Base-by-base conservation (phyloP, 2,113 vertebrate genomes). In the Rhineura floridana region DNA sequence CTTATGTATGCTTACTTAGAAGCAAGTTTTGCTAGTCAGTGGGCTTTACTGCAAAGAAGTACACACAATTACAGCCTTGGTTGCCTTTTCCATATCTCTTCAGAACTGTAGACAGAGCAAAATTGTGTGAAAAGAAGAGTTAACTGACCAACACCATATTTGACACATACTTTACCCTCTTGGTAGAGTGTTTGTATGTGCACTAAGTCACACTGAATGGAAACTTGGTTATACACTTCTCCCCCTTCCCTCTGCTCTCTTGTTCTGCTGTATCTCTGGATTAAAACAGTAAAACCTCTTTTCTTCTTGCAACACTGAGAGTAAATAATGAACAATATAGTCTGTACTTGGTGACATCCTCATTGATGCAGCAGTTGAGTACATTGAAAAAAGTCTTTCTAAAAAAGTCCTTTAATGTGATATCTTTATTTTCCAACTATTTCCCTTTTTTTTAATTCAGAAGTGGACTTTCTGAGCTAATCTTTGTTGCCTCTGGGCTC, bases 171-270 rank as follows among this genome's bases (percentile, higher is more conserved):
- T n/a, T n/a, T 30, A 65, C 25, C 28, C 63, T 65, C 63, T 65
- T 65, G 36, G 19, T 21, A 42, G 39, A 25, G 39, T 25, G 7
- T n/a, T 44, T 78, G 9, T 30, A 12, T 50, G 76, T 28, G 6
- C 30, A 50, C 28, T 4, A 72, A 72, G 42, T 39, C n/a, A 39
- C 21, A 13, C 30, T 33, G 88, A 87, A 81, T 63, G 70, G 46
- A 87, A 94, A 90, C 15, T 89, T 91, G 83, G 78, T 88, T 89
- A 80, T 79, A 92, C 73, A 59, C 82, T 81, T 90, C 76, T 88
- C 0, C 65, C 89, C 8, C 19, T 83, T 78, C 28, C n/a, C n/a
- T n/a, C n/a, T n/a, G 1, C 25, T 92, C 67, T 70, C 65, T 33
- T 84, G 84, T 90, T 70, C 62, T 90, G 83, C 10, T 48, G 84